A percentile compares a stretch with the other conserved stretches of the same genome.
Conservation (phyloP, 2,888 invertebrate genomes). For the Cistogaster globosa region DNA sequence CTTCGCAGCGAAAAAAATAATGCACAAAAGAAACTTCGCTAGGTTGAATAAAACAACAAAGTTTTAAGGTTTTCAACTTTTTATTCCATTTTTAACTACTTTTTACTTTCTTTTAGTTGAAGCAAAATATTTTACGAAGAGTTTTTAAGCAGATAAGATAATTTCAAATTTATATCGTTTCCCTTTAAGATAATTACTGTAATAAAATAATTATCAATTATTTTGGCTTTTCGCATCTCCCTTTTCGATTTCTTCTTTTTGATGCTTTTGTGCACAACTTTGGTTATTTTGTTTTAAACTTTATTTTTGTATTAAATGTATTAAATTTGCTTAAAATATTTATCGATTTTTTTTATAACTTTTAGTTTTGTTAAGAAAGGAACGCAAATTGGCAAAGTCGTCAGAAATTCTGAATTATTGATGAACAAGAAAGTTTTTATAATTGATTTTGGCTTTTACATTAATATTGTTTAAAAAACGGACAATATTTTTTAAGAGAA, state of each 20-base stretch:
- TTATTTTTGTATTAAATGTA: background rate
- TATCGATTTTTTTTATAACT: background rate
- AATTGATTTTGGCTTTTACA: too few species aligned
- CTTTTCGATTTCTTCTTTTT: background rate
- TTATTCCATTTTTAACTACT: background rate
- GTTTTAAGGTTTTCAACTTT: slow-evolving; percentile 16
- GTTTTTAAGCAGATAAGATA: slow-evolving; percentile 24
- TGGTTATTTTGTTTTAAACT: slow-evolving; percentile 3
- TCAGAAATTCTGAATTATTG: too few species aligned
- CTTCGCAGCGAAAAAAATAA: background rate
- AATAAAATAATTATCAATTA: slow-evolving; percentile 47
- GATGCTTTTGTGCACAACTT: background rate
- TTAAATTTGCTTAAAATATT: background rate
- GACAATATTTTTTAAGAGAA: too few species aligned
- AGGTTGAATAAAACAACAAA: background rate
- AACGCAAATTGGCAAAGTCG: too few species aligned
- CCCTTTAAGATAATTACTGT: slow-evolving; percentile 32
- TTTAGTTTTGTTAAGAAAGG: background rate
- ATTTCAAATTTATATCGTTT: slow-evolving; percentile 11
- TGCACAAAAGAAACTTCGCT: background rate
- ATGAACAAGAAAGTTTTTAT: too few species aligned
- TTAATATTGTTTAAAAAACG: too few species aligned
- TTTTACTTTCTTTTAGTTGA: background rate
- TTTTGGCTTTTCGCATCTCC: slow-evolving; percentile 1
- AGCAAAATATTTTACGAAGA: background rate